Evolutionary conservation across 1,140 invertebrate genomes (phyloP), one percentile per base, ranked within the genome.

Genomic region (Maconellicoccus hirsutus): DNA sequence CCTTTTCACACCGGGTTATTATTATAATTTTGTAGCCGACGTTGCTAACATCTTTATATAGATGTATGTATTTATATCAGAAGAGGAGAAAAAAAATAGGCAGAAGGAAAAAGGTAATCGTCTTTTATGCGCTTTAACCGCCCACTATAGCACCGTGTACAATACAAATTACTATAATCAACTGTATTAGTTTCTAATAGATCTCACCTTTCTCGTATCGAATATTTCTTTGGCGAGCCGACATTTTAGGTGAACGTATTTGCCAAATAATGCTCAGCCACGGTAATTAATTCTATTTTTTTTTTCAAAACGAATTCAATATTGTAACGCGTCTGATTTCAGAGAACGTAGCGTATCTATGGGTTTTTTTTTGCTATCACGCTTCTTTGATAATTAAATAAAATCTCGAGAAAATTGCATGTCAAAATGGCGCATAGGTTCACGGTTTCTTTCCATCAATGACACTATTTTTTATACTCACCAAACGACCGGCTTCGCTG

Each of bases 401-500:
- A 38, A 14, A 38, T 38, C 14, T 38, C 14, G 6, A 14, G 33
- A 38, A 38, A 38, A n/a, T n/a, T n/a, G n/a, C n/a, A n/a, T n/a
- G n/a, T n/a, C n/a, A n/a, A n/a, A n/a, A n/a, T n/a, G n/a, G n/a
- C n/a, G n/a, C n/a, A n/a, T n/a, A n/a, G n/a, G n/a, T n/a, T n/a
- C n/a, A n/a, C n/a, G n/a, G n/a, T n/a, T n/a, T n/a, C n/a, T n/a
- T n/a, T n/a, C n/a, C n/a, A n/a, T n/a, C n/a, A n/a, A n/a, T n/a
- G n/a, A n/a, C n/a, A n/a, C n/a, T n/a, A 33, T 33, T 4, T 59
- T 19, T 59, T 16, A 22, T 23, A 66, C 61, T 66, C 3, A 96
- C 94, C 89, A 92, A 91, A 80, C 94, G 83, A 66, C 94, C 95
- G 25, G 91, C 93, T 77, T 90, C 87, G 82, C 98, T 98, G 80